Evolutionary conservation across 1,140 invertebrate species (phyloP), one percentile per base, ranked within the genome.

Genomic region (Ceratitis capitata): DNA sequence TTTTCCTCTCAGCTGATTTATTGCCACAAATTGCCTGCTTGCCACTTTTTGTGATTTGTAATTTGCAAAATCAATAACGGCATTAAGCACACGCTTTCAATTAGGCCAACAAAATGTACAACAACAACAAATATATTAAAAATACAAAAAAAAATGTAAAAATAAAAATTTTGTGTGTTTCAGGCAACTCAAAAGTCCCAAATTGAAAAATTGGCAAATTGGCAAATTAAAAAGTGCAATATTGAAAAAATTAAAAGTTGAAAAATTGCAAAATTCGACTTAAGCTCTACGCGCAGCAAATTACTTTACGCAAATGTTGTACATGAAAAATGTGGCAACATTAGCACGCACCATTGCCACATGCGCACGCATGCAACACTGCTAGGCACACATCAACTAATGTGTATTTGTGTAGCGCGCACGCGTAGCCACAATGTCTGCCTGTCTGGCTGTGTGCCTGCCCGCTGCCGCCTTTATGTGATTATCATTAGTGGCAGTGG

Each of bases 1-100:
- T n/a, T n/a, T n/a, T n/a, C n/a, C n/a, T n/a, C n/a, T n/a, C n/a
- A n/a, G 19, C n/a, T 78, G 69, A 78, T 78, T 45, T 78, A 45
- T 78, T 78, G 69, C 69, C 69, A 78, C 69, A 78, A 78, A 78
- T 45, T 78, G 69, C 35, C 32, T 78, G 69, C 35, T 45, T 78
- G 69, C 69, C n/a, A 47, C 39, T n/a, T n/a, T n/a, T n/a, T n/a
- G n/a, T n/a, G n/a, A n/a, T n/a, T n/a, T n/a, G 16, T 42, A 78
- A 26, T 16, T 45, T 23, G 69, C 69, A 45, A 78, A n/a, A 78
- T 78, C 69, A 78, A 78, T 78, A 78, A 45, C 69, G 42, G 69
- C 69, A 45, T 78, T 78, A 45, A 78, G 69, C 35, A 45, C 39
- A 45, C 69, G 42, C 69, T 45, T 78, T 78, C 69, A 78, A 78